Percentiles rank a stretch among this genome's conserved stretches.
Evolutionary conservation across 2,113 vertebrate species (phyloP).

Genomic region (Hydrolagus affinis): DNA sequence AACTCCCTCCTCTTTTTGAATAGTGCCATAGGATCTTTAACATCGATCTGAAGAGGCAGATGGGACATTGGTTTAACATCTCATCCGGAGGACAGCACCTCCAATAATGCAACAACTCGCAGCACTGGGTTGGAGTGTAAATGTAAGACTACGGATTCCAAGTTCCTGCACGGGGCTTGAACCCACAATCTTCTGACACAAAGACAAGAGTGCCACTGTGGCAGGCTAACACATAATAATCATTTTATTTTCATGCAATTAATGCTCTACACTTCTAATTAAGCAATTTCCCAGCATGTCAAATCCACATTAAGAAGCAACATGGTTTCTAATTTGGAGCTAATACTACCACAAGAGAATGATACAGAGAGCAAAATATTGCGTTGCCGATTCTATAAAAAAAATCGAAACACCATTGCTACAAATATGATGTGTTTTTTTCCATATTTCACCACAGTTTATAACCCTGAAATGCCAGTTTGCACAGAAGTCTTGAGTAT

Average conservation of each 20-base stretch:
- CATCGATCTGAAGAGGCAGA: too few relatives aligned
- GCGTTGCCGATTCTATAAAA: conserved; percentile 2
- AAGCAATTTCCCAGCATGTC: background rate
- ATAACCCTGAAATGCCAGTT: background rate
- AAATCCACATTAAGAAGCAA: background rate
- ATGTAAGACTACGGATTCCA: too few relatives aligned
- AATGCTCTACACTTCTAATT: background rate
- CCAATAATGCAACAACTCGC: too few relatives aligned
- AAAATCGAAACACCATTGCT: background rate
- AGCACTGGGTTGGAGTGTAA: too few relatives aligned
- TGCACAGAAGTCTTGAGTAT: background rate
- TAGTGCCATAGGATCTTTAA: too few relatives aligned
- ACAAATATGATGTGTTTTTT: background rate
- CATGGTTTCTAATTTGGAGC: background rate
- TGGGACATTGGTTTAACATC: too few relatives aligned
- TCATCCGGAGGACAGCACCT: too few relatives aligned
- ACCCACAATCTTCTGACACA: too few relatives aligned
- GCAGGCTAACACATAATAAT: too few relatives aligned
- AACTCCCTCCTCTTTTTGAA: too few relatives aligned
- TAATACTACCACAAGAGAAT: background rate
- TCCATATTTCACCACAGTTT: background rate
- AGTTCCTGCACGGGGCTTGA: too few relatives aligned
- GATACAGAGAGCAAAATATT: background rate
- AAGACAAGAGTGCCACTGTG: too few relatives aligned
- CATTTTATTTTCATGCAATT: background rate